These are phyloP conservation scores for Brachionus angularis DNA, from an alignment of 1,140 invertebrate species.

Conservation along the genomic window DNA sequence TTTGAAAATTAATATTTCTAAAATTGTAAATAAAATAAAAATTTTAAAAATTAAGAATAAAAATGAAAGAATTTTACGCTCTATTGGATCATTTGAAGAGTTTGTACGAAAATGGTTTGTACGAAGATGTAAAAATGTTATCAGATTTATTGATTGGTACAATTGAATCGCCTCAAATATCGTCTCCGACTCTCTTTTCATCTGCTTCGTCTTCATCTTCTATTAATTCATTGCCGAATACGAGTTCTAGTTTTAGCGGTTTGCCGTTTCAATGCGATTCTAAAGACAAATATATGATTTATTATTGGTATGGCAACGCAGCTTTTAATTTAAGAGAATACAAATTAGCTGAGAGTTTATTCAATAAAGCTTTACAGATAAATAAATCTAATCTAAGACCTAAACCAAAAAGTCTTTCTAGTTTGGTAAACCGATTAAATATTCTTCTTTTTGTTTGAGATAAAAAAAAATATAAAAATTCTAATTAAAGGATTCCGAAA, in stretches of 20 bases:
- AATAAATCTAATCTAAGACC: constrained; percentile 16
- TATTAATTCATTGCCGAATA: background rate
- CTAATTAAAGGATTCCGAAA: constrained; percentile 15
- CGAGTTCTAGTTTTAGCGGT: background rate
- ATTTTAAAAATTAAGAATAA: background rate
- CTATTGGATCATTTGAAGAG: constrained; percentile 32
- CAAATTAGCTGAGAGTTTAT: constrained; percentile 21
- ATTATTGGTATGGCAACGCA: constrained; percentile 20
- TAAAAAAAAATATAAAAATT: no score
- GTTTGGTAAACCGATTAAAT: background rate
- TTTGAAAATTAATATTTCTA: background rate
- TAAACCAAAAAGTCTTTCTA: constrained; percentile 7
- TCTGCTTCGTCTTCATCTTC: background rate
- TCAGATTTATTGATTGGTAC: constrained; percentile 24
- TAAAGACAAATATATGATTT: constrained; percentile 19
- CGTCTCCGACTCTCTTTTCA: background rate
- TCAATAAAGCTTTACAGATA: constrained; percentile 6
- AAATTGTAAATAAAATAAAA: background rate
- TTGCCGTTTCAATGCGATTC: constrained; percentile 11
- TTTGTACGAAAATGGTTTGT: constrained; percentile 11
- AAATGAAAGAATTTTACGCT: constrained; percentile 28
- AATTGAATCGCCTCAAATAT: background rate
- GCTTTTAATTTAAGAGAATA: constrained; percentile 36
- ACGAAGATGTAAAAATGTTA: constrained; percentile 38
- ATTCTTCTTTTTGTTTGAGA: background rate